phyloP scores from a whole-genome alignment of 2,113 vertebrate species.

The Mola mola region DNA sequence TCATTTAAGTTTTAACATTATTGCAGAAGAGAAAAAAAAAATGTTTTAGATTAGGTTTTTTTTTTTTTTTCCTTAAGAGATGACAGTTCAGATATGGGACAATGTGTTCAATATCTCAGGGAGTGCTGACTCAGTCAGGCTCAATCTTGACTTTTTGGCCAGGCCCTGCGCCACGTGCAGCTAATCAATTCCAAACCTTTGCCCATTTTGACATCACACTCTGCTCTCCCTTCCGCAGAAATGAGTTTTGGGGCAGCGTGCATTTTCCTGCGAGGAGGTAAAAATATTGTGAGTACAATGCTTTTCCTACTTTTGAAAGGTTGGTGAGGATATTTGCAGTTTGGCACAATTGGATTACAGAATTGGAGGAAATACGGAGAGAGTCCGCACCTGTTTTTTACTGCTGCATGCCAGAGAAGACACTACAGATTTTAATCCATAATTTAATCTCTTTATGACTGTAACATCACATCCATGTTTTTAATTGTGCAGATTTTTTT shows the following conservation, averaged over 20 bases:
- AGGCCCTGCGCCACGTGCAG: too few species aligned
- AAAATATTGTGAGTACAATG: conserved; percentile 82
- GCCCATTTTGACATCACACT: neutral
- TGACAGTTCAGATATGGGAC: too few species aligned
- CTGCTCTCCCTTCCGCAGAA: conserved; percentile 33
- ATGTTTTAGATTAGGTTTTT: neutral
- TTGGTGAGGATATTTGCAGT: too few species aligned
- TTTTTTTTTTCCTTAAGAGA: neutral
- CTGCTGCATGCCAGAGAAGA: neutral
- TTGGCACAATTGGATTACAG: conserved; percentile 33
- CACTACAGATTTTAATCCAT: conserved; percentile 1
- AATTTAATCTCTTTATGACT: conserved; percentile 13
- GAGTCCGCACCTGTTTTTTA: too few species aligned
- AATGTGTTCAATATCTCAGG: too few species aligned
- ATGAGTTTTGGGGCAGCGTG: conserved; percentile 88
- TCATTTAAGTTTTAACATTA: too few species aligned
- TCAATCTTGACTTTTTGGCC: too few species aligned
- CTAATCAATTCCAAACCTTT: too few species aligned
- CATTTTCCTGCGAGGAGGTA: conserved; percentile 89
- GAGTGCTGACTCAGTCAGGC: too few species aligned
- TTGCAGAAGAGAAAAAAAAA: too few species aligned
- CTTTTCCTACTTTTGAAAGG: conserved; percentile 4
- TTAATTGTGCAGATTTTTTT: neutral
- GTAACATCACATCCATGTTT: conserved; percentile 3
- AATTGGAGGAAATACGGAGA: too few species aligned